These are phyloP conservation scores for Carterocephalus palaemon DNA, from an alignment of 2,888 invertebrate species.

Conservation along the genomic window DNA sequence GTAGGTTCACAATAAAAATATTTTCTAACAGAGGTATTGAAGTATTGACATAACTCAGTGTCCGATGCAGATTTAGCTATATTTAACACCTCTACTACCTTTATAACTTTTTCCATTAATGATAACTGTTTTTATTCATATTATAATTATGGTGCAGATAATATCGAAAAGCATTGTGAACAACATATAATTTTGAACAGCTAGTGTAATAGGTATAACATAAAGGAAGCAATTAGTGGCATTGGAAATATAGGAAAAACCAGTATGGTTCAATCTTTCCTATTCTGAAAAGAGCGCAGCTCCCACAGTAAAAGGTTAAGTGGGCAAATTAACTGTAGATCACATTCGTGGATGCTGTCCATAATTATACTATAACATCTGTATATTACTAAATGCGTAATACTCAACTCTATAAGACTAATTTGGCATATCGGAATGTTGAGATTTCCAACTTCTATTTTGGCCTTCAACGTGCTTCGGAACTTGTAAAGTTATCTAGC, in stretches of 20 bases:
- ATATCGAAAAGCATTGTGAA: slow-evolving; percentile 27
- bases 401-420: slow-evolving; percentile 46
- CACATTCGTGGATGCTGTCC: no score
- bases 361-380: slow-evolving; percentile 5
- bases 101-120: slow-evolving; percentile 35
- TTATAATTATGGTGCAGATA: slow-evolving; percentile 28
- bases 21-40: slow-evolving; percentile 73
- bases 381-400: slow-evolving; percentile 36
- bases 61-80: slow-evolving; percentile 73
- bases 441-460: slow-evolving; percentile 52
- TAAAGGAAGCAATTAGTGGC: no score
- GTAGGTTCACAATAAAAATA: slow-evolving; percentile 79
- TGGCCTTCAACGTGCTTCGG: slow-evolving; percentile 41
- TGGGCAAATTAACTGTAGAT: no score
- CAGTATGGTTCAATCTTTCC: no score
- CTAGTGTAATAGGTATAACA: neutral
- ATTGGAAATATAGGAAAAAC: no score
- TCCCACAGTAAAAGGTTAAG: no score
- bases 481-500: no score
- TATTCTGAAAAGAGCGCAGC: no score
- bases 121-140: slow-evolving; percentile 26
- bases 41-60: slow-evolving; percentile 48
- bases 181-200: slow-evolving; percentile 4
- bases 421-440: slow-evolving; percentile 74
- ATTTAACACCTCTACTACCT: no score